A percentile compares a stretch with the other conserved stretches of the same genome.
phyloP scores from a whole-genome alignment of 1,140 invertebrate genomes.

The Chelonus insularis region DNA sequence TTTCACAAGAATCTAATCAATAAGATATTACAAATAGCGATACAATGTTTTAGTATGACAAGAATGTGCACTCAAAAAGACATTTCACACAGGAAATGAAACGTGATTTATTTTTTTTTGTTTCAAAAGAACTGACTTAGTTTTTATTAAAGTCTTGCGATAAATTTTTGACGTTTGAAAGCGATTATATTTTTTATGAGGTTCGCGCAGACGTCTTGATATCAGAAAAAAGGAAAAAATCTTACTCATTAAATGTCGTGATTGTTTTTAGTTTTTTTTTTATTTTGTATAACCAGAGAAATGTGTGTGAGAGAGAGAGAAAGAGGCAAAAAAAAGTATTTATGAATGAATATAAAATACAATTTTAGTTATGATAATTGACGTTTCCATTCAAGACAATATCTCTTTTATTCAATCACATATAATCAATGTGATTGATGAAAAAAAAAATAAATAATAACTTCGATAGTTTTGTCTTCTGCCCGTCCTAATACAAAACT shows the following conservation, averaged over 20 bases:
- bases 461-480: neutral
- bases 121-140: neutral
- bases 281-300: no score
- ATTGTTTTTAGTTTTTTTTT: neutral
- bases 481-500: slow-evolving; percentile 12
- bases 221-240: neutral
- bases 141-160: slow-evolving; percentile 1
- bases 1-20: neutral
- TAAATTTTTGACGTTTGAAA: neutral
- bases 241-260: neutral
- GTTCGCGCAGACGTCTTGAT: slow-evolving; percentile 13
- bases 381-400: no score
- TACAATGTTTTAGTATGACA: neutral
- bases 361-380: no score
- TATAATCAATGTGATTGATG: no score
- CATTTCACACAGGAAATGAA: neutral
- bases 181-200: slow-evolving; percentile 16
- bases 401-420: no score
- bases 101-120: neutral
- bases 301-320: no score
- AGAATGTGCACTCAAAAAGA: neutral
- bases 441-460: neutral
- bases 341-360: no score
- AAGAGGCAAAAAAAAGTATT: no score
- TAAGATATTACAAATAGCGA: neutral